Base-by-base conservation (phyloP, 2,888 invertebrate genomes). In the Brachylomia viminalis region DNA sequence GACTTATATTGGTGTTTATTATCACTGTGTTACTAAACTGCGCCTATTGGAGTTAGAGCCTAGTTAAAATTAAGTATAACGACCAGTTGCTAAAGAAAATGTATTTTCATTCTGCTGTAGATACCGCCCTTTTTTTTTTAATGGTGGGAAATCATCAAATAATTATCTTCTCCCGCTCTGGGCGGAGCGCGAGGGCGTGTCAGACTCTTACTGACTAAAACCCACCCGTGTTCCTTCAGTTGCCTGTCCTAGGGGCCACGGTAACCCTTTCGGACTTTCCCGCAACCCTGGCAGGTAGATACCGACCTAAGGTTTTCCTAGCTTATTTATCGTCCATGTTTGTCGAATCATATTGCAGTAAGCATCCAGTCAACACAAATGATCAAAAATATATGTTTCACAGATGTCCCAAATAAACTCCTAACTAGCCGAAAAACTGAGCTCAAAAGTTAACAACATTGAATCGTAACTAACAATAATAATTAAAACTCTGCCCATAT, bases 401-500 rank as follows among this genome's bases (percentile, higher is more conserved):
- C 15, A 52, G 6, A 30, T 27, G 7, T 38, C 27, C 58, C 10
- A 62, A 76, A 66, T 75, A 82, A 65, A 64, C 27, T 72, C 17
- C 20, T n/a, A 69, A 47, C 64, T 68, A 67, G 47, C 62, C 33
- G 23, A 65, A 75, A 71, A 66, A 81, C 62, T 58, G 4, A 69
- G n/a, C 52, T 64, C 15, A 38, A 68, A 83, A 72, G 59, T 64
- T 80, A 61, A 71, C 38, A 58, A 58, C 64, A 47, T 27, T n/a
- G 42, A 70, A 65, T 52, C 67, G 13, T 30, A 75, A 76, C 58
- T 70, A 75, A 72, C 61, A 78, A 78, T 65, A 68, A 74, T 49
- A 76, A 72, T 80, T 75, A 77, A 72, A 72, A 76, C 68, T 59
- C 42, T 45, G 11, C 30, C 47, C 72, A 78, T 77, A 67, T 92